phyloP scores from a whole-genome alignment of 2,113 vertebrate species.

The Xiphophorus hellerii region DNA sequence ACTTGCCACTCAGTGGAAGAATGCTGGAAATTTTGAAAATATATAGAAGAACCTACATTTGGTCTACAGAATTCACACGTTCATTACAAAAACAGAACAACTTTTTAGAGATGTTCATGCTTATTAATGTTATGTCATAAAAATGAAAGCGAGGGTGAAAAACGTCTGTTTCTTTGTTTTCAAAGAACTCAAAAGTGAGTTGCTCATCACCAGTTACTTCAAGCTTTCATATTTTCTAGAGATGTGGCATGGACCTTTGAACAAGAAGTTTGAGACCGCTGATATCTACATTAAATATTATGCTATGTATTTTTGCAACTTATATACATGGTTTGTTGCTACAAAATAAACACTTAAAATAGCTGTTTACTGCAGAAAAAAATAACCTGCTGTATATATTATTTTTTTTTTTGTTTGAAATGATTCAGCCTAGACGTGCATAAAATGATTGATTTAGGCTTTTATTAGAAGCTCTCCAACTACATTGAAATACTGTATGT shows the following conservation, averaged over 20 bases:
- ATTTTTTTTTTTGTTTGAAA: too few species aligned
- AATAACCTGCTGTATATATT: too few species aligned
- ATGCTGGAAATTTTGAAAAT: conserved; percentile 62
- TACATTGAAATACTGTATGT: conserved; percentile 40
- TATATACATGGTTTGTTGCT: too few species aligned
- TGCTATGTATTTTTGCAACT: too few species aligned
- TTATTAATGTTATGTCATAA: background rate
- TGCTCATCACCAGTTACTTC: too few species aligned
- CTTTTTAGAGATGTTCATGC: background rate
- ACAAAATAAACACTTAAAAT: background rate
- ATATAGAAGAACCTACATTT: background rate
- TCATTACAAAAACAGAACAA: background rate
- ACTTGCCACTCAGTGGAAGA: conserved; percentile 77
- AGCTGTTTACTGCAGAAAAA: background rate
- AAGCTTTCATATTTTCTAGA: too few species aligned
- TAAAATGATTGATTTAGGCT: background rate
- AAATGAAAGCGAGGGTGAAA: background rate
- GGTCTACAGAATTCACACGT: background rate
- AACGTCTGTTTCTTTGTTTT: background rate
- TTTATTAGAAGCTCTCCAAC: background rate
- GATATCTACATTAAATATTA: too few species aligned
- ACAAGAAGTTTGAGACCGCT: too few species aligned
- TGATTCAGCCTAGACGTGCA: background rate
- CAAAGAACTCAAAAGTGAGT: too few species aligned
- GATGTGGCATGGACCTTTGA: too few species aligned